Evolutionary conservation across 2,888 invertebrate genomes (phyloP).

Genomic region (Caenorhabditis macrosperma): DNA sequence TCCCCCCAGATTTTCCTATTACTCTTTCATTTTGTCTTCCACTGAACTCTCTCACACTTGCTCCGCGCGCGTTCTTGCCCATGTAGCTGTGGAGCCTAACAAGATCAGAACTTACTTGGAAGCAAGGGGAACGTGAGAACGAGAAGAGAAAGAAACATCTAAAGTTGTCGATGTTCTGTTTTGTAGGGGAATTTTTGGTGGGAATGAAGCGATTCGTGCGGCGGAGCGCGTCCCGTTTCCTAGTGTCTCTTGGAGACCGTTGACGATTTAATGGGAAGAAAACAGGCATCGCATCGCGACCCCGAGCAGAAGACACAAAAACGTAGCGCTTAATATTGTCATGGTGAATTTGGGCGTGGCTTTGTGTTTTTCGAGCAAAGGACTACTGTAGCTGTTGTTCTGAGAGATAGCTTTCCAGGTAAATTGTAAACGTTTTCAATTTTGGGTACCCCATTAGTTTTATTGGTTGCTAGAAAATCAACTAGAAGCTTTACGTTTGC

Average conservation of each 20-base stretch:
- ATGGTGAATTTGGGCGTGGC: conserved; percentile 6
- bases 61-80: neutral
- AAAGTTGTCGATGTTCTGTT: conserved; percentile 35
- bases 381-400: too few relatives aligned
- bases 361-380: too few relatives aligned
- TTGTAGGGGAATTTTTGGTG: conserved; percentile 19
- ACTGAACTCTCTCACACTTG: neutral
- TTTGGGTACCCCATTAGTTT: too few relatives aligned
- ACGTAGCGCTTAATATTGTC: conserved; percentile 4
- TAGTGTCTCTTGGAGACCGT: conserved; percentile 49
- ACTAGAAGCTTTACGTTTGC: too few relatives aligned
- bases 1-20: neutral
- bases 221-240: conserved; percentile 36
- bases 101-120: conserved; percentile 10
- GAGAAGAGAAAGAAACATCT: conserved; percentile 13
- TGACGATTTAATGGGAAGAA: conserved; percentile 34
- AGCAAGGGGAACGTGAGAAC: neutral
- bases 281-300: conserved; percentile 1
- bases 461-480: too few relatives aligned
- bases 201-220: conserved; percentile 45
- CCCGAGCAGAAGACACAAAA: conserved; percentile 1
- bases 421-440: too few relatives aligned
- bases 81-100: neutral
- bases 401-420: too few relatives aligned
- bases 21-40: neutral